Percentiles rank a stretch among this genome's conserved stretches.
These are phyloP conservation scores for Parapsyche elsis DNA, from an alignment of 1,140 invertebrate genomes.

Conservation along the genomic window DNA sequence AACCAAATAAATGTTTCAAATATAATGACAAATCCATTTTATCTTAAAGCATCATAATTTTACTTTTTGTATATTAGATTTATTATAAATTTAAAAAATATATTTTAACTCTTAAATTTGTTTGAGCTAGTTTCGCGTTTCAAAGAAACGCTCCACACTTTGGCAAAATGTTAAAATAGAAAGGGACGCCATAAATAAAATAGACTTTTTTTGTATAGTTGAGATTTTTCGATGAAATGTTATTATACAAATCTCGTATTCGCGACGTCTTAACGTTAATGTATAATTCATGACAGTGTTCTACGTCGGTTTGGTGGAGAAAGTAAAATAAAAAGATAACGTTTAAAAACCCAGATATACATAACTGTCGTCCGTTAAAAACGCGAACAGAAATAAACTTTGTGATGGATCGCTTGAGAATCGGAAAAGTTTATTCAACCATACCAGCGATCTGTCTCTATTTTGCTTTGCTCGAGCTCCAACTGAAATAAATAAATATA, in stretches of 20 bases:
- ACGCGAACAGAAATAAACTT: conserved; percentile 18
- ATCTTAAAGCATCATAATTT: too few species aligned
- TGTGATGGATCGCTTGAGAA: background rate
- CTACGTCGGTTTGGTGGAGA: background rate
- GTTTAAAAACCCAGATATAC: background rate
- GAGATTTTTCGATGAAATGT: background rate
- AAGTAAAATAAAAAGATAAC: background rate
- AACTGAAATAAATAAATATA: too few species aligned
- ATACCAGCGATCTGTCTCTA: background rate
- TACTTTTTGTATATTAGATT: too few species aligned
- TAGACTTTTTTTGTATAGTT: too few species aligned
- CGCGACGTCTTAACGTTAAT: background rate
- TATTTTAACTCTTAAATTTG: too few species aligned
- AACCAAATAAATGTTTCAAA: too few species aligned
- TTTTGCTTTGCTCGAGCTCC: background rate
- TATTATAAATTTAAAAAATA: too few species aligned
- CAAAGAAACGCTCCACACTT: too few species aligned
- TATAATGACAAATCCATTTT: too few species aligned
- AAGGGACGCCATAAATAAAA: too few species aligned
- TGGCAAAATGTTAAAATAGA: too few species aligned
- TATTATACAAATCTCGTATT: background rate
- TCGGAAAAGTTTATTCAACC: conserved; percentile 18
- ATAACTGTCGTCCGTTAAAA: background rate
- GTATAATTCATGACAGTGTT: background rate
- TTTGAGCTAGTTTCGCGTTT: too few species aligned